phyloP scores from a whole-genome alignment of 2,888 invertebrate genomes.

The Drosophila nr. medialis region DNA sequence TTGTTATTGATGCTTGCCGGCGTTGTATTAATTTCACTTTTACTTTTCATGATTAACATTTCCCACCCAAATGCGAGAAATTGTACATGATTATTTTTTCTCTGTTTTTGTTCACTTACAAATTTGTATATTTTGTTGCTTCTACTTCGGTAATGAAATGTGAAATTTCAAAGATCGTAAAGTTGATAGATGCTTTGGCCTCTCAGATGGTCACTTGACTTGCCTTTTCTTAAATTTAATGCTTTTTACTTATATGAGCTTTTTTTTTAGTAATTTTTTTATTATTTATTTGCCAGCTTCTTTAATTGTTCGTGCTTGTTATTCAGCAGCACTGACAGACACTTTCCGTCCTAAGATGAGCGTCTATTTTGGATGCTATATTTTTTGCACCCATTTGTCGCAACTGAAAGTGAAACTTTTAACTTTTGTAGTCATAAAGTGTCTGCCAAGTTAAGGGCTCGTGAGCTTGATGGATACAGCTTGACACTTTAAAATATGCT shows the following conservation, averaged over 20 bases:
- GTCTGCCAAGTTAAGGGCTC: slow-evolving; percentile 37
- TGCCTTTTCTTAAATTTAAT: slow-evolving; percentile 52
- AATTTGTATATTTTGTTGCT: slow-evolving; percentile 56
- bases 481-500: slow-evolving; percentile 21
- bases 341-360: slow-evolving; percentile 44
- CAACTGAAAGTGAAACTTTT: slow-evolving; percentile 78
- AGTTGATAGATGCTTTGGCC: slow-evolving; percentile 65
- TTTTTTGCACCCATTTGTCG: slow-evolving; percentile 60
- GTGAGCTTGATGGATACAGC: slow-evolving; percentile 45
- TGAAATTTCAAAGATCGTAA: slow-evolving; percentile 78
- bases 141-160: slow-evolving; percentile 70
- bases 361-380: slow-evolving; percentile 5
- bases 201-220: slow-evolving; percentile 23
- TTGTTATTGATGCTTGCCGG: slow-evolving; percentile 39
- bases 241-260: slow-evolving; percentile 39
- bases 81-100: slow-evolving; percentile 66
- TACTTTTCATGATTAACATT: slow-evolving; percentile 79
- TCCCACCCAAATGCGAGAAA: slow-evolving; percentile 79
- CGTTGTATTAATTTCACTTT: slow-evolving; percentile 79
- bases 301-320: slow-evolving; percentile 71
- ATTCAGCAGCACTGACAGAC: slow-evolving; percentile 50
- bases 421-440: slow-evolving; percentile 55
- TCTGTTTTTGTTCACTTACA: slow-evolving; percentile 54
- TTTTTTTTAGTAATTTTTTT: slow-evolving; percentile 31
- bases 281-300: slow-evolving; percentile 57